Conservation (phyloP, 2,113 vertebrate genomes). For the Boleophthalmus pectinirostris region DNA sequence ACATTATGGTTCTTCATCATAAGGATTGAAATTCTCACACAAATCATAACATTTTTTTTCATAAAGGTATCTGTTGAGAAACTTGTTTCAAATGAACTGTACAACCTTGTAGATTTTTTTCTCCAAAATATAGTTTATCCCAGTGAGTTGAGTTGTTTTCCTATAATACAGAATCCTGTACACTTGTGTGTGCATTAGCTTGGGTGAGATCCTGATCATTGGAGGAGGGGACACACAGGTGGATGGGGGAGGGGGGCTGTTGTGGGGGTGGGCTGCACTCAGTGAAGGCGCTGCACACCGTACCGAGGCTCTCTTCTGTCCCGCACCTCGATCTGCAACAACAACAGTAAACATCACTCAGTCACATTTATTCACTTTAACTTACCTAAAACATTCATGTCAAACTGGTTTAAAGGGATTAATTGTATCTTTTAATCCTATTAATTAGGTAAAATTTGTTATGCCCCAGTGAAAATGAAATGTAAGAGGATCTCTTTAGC, state of each 20-base stretch:
- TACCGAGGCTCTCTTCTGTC: conserved; percentile 73
- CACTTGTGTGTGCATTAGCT: conserved; percentile 64
- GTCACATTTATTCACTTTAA: not conserved
- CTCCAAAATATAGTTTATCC: conserved; percentile 72
- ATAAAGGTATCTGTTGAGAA: conserved; percentile 68
- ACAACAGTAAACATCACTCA: not conserved
- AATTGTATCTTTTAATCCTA: too few species aligned
- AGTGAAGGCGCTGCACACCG: conserved; percentile 71
- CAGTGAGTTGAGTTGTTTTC: conserved; percentile 47
- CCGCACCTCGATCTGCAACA: conserved; percentile 71
- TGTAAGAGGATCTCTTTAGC: too few species aligned
- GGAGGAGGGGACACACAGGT: conserved; percentile 19
- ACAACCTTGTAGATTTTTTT: conserved; percentile 56
- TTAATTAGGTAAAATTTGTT: too few species aligned
- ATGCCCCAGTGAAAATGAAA: too few species aligned
- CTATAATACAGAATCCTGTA: conserved; percentile 64
- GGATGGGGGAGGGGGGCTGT: not conserved
- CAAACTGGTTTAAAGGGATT: not conserved
- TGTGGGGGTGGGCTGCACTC: conserved; percentile 37
- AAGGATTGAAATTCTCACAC: conserved; percentile 52
- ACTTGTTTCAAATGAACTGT: conserved; percentile 67
- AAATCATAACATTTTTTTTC: conserved; percentile 62
- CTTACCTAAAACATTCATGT: not conserved
- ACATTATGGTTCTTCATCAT: conserved; percentile 64
- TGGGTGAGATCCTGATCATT: conserved; percentile 65